Percentiles rank a stretch among this genome's conserved stretches.
Evolutionary conservation across 2,797 vertebrate species (phyloP).

Genomic region (Aphelocoma californica): DNA sequence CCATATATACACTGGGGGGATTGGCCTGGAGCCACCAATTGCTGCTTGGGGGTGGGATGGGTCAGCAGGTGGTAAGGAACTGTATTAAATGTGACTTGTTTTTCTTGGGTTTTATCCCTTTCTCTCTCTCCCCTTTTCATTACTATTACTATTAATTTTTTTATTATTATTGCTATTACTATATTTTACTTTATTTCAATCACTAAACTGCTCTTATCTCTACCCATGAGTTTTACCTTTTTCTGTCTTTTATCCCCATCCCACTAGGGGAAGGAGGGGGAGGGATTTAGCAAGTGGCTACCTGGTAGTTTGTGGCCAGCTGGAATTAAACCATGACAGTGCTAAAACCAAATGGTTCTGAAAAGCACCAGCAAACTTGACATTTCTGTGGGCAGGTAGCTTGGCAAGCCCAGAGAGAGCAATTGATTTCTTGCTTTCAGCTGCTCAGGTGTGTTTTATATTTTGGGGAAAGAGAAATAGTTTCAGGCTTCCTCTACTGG

Average conservation of each 20-base stretch:
- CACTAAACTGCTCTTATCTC: background rate
- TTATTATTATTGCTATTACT: background rate
- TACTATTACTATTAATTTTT: background rate
- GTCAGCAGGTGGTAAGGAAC: background rate
- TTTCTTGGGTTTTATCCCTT: background rate
- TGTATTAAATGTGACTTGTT: background rate
- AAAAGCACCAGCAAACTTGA: slow-evolving; percentile 66
- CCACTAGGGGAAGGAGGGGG: background rate
- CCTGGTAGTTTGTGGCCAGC: background rate
- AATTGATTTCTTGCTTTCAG: background rate
- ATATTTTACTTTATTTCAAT: background rate
- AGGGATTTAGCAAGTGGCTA: background rate
- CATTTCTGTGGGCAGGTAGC: slow-evolving; percentile 78
- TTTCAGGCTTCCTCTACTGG: background rate
- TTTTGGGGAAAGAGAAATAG: background rate
- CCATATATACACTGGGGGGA: background rate
- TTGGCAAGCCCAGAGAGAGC: slow-evolving; percentile 36
- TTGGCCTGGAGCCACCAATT: fast-evolving
- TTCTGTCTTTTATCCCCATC: background rate
- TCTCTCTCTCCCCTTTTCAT: background rate
- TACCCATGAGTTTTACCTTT: background rate
- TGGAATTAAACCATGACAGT: background rate
- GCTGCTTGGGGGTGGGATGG: background rate
- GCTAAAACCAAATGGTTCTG: slow-evolving; percentile 58
- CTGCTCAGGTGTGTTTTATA: background rate